phyloP scores from a whole-genome alignment of 2,888 invertebrate species.

The Drosophila nr. perissopoda region DNA sequence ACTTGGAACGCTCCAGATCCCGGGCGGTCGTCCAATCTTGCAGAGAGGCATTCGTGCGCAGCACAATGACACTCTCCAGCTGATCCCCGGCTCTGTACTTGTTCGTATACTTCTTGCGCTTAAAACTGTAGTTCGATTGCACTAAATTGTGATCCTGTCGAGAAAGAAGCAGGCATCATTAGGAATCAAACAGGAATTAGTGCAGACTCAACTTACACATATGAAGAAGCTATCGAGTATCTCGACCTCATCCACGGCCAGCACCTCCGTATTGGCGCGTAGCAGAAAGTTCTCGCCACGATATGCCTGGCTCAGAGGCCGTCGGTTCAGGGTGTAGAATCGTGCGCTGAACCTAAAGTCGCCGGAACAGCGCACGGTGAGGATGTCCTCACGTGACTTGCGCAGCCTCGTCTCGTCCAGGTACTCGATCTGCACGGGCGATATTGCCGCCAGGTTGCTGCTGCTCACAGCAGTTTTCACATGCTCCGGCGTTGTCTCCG shows the following conservation, averaged over 20 bases:
- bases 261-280: constrained; percentile 82
- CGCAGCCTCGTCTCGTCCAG: constrained; percentile 82
- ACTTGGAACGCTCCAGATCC: constrained; percentile 78
- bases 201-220: constrained; percentile 79
- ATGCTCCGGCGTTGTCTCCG: constrained; percentile 81
- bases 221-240: constrained; percentile 85
- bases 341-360: constrained; percentile 84
- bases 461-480: constrained; percentile 44
- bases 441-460: constrained; percentile 62
- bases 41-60: constrained; percentile 82
- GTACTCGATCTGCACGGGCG: constrained; percentile 83
- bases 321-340: constrained; percentile 83
- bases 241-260: constrained; percentile 82
- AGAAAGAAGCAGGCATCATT: not conserved
- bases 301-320: constrained; percentile 81
- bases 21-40: constrained; percentile 81
- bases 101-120: constrained; percentile 82
- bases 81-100: constrained; percentile 81
- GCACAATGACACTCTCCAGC: constrained; percentile 83
- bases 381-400: constrained; percentile 82
- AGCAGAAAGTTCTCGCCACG: constrained; percentile 84
- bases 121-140: constrained; percentile 84
- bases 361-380: constrained; percentile 79
- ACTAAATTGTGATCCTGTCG: constrained; percentile 84
- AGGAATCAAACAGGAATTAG: not conserved